phyloP scores from a whole-genome alignment of 2,113 vertebrate species.

The Mustela lutreola region DNA sequence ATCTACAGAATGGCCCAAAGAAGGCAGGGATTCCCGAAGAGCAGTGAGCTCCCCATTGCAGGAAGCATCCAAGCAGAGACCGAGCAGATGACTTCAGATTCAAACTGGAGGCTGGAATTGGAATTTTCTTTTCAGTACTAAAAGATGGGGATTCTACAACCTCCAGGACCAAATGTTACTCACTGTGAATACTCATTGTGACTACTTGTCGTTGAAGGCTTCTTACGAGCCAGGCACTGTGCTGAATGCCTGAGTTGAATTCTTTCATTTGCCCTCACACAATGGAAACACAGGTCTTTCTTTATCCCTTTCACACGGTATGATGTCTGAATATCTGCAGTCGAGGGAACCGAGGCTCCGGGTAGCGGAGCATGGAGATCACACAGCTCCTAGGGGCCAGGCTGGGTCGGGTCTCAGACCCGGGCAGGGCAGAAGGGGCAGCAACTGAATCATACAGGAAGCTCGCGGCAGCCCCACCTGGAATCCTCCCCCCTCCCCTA shows the following conservation, averaged over 20 bases:
- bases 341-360: fast-evolving
- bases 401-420: neutral
- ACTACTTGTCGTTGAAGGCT: neutral
- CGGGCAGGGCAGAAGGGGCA: fast-evolving
- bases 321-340: neutral
- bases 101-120: neutral
- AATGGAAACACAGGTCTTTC: neutral
- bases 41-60: neutral
- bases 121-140: neutral
- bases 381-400: too few relatives aligned
- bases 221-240: neutral
- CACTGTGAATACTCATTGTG: neutral
- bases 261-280: neutral
- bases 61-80: neutral
- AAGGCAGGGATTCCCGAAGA: neutral
- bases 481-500: neutral
- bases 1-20: neutral
- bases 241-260: neutral
- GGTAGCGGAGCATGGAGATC: neutral
- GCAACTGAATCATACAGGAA: neutral
- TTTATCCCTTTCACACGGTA: neutral
- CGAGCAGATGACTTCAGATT: neutral
- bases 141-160: neutral
- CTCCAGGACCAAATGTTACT: neutral
- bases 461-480: neutral